Conservation (phyloP, 2,797 vertebrate species). For the Etheostoma nigrum region DNA sequence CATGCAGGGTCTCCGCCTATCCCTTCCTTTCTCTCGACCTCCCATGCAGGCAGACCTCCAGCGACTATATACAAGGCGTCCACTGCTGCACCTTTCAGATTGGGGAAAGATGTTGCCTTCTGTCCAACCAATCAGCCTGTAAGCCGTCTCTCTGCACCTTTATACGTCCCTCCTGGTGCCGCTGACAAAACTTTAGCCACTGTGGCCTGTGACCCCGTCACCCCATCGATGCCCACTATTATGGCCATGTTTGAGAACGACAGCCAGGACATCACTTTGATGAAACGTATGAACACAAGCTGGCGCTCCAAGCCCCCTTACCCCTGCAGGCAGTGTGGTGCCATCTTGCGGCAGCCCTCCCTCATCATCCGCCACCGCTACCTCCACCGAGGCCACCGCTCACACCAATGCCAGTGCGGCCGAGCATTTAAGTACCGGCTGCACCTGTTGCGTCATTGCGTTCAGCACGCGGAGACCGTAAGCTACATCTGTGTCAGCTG, state of each 20-base stretch:
- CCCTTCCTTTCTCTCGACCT: neutral
- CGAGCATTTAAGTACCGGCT: constrained; percentile 80
- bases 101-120: neutral
- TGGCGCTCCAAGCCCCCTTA: constrained; percentile 78
- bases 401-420: constrained; percentile 83
- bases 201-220: neutral
- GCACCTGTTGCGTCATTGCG: constrained; percentile 86
- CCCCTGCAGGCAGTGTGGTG: constrained; percentile 85
- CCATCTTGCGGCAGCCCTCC: constrained; percentile 78
- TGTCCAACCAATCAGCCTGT: neutral
- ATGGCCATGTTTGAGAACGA: constrained; percentile 70
- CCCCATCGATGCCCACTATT: constrained; percentile 40
- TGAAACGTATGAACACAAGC: constrained; percentile 63
- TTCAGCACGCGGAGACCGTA: constrained; percentile 83
- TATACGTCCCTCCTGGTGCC: neutral
- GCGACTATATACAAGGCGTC: neutral
- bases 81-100: neutral
- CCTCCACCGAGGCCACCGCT: constrained; percentile 78
- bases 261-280: constrained; percentile 46
- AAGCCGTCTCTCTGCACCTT: neutral
- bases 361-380: constrained; percentile 84
- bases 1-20: neutral
- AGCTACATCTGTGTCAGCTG: constrained; percentile 86
- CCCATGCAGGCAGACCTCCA: neutral
- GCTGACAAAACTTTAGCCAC: neutral